Evolutionary conservation across 1,140 invertebrate species (phyloP).

Genomic region (Anoplophora glabripennis): DNA sequence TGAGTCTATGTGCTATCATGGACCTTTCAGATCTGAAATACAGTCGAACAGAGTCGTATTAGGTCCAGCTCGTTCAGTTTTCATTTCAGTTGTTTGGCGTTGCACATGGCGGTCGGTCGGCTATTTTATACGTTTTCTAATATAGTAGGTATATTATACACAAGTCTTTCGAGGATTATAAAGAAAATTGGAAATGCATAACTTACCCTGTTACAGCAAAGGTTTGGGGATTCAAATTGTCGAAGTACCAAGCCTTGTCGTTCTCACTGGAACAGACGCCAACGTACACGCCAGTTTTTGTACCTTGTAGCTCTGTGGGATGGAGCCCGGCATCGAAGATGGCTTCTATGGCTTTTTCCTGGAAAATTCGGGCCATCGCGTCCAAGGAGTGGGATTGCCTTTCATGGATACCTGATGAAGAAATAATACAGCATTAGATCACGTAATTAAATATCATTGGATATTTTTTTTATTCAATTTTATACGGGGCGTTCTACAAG

Average conservation of each 20-base stretch:
- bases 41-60: no score
- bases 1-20: constrained; percentile 90
- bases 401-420: constrained; percentile 61
- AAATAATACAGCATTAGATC: neutral
- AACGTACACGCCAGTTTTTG: constrained; percentile 78
- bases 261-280: constrained; percentile 78
- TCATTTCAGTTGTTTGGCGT: no score
- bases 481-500: neutral
- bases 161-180: no score
- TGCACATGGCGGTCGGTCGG: no score
- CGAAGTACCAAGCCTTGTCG: constrained; percentile 67
- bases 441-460: neutral
- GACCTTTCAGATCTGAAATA: constrained; percentile 70
- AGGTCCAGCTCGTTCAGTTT: no score
- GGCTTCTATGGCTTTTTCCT: constrained; percentile 84
- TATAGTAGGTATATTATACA: no score
- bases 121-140: no score
- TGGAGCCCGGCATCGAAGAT: constrained; percentile 82
- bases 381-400: constrained; percentile 86
- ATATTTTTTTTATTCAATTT: neutral
- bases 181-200: no score
- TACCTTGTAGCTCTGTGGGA: constrained; percentile 60
- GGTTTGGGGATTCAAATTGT: constrained; percentile 57
- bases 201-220: constrained; percentile 70
- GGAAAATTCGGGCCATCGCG: constrained; percentile 78